A percentile compares a stretch with the other conserved stretches of the same genome.
phyloP scores from a whole-genome alignment of 35 echinoderm and acorn worm species.

The Lytechinus pictus region DNA sequence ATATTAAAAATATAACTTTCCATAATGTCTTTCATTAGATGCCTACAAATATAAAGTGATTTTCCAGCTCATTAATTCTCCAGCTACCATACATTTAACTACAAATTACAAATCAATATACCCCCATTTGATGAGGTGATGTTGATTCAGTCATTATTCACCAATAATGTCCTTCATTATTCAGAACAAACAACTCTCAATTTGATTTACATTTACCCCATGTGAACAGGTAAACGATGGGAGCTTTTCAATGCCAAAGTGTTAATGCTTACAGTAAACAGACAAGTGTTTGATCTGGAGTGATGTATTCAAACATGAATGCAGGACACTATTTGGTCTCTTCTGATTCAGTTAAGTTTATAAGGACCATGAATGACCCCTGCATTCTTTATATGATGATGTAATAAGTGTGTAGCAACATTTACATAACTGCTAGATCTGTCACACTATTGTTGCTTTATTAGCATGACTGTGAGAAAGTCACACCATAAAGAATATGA shows the following conservation, averaged over 20 bases:
- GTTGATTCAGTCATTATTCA: neutral
- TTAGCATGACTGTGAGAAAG: neutral
- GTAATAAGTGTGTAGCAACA: neutral
- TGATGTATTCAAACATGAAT: neutral
- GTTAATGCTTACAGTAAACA: conserved; percentile 12
- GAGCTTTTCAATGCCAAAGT: neutral
- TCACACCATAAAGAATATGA: neutral
- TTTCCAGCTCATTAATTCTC: neutral
- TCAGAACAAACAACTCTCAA: no score
- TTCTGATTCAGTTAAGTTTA: neutral
- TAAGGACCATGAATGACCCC: neutral
- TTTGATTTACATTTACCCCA: neutral
- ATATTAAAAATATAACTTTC: no score
- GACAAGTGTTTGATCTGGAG: neutral
- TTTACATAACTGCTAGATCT: neutral
- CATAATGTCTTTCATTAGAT: no score
- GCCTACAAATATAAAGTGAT: no score
- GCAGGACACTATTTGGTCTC: neutral
- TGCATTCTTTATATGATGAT: neutral
- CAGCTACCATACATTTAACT: neutral
- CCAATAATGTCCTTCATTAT: neutral
- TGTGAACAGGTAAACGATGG: neutral
- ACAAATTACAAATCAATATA: neutral
- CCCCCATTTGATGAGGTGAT: neutral
- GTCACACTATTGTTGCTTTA: neutral